A percentile compares a stretch with the other conserved stretches of the same genome.
Evolutionary conservation across 1,140 invertebrate genomes (phyloP).

Genomic region (Nasonia vitripennis): DNA sequence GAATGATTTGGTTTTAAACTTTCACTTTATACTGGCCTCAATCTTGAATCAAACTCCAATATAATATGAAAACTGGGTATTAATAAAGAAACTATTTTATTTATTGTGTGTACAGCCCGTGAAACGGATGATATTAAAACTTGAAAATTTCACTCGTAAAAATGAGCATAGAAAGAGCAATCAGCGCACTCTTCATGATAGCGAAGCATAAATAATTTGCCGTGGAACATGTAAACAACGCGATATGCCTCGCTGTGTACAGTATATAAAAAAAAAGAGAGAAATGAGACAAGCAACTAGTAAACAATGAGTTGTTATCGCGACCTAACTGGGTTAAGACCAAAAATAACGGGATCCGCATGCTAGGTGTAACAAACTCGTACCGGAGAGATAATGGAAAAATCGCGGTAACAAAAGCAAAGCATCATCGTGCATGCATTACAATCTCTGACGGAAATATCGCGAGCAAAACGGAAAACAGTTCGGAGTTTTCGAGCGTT

Average conservation of each 20-base stretch:
- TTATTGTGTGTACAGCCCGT: not conserved
- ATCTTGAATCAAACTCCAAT: not conserved
- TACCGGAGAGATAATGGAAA: not conserved
- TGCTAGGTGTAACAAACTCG: too few species aligned
- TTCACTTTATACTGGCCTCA: not conserved
- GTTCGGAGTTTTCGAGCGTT: conserved; percentile 13
- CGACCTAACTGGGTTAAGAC: not conserved
- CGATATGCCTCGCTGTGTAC: not conserved
- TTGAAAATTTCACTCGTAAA: conserved; percentile 3
- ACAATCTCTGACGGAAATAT: conserved; percentile 25
- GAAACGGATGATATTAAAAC: not conserved
- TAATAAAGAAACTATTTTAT: not conserved
- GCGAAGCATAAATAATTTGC: not conserved
- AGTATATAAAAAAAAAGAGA: not conserved
- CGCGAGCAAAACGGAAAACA: conserved; percentile 17
- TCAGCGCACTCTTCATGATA: not conserved
- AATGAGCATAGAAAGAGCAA: not conserved
- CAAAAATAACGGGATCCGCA: not conserved
- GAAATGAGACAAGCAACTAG: not conserved
- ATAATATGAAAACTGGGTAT: not conserved
- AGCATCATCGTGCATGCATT: conserved; percentile 39
- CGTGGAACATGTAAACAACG: not conserved
- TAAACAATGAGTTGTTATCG: conserved; percentile 27
- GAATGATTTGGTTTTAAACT: not conserved
- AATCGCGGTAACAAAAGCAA: not conserved